Percentiles rank a stretch among this genome's conserved stretches.
phyloP scores from a whole-genome alignment of 2,797 vertebrate species.

The Ptychobarbus kaznakovi region DNA sequence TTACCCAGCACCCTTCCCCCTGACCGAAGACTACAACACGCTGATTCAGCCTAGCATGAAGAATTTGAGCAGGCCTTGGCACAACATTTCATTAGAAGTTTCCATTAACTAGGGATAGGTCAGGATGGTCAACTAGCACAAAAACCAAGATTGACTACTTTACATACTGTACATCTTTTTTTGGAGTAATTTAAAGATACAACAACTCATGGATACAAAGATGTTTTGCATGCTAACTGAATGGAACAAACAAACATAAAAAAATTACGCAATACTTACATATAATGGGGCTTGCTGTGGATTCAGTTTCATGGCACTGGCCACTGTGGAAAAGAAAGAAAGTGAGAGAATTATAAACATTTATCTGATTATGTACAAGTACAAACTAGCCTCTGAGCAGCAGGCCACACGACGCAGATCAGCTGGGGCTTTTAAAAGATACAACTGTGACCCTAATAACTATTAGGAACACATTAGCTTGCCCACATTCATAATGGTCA shows the following conservation, averaged over 20 bases:
- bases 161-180: neutral
- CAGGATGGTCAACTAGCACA: neutral
- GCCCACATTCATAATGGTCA: neutral
- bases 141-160: neutral
- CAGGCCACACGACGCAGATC: neutral
- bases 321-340: conserved; percentile 71
- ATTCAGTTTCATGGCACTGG: conserved; percentile 93
- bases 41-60: conserved; percentile 26
- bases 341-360: conserved; percentile 30
- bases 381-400: neutral
- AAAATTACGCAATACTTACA: conserved; percentile 79
- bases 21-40: conserved; percentile 11
- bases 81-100: neutral
- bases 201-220: neutral
- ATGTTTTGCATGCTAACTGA: neutral
- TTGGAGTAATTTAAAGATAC: neutral
- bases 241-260: neutral
- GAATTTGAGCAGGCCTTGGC: neutral
- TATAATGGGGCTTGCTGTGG: conserved; percentile 92
- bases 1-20: conserved; percentile 35
- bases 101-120: neutral
- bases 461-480: conserved; percentile 25
- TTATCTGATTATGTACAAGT: neutral
- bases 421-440: conserved; percentile 17
- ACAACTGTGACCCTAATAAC: neutral